A percentile compares a stretch with the other conserved stretches of the same genome.
Evolutionary conservation across 2,888 invertebrate species (phyloP).

Genomic region (Parnassius smintheus): DNA sequence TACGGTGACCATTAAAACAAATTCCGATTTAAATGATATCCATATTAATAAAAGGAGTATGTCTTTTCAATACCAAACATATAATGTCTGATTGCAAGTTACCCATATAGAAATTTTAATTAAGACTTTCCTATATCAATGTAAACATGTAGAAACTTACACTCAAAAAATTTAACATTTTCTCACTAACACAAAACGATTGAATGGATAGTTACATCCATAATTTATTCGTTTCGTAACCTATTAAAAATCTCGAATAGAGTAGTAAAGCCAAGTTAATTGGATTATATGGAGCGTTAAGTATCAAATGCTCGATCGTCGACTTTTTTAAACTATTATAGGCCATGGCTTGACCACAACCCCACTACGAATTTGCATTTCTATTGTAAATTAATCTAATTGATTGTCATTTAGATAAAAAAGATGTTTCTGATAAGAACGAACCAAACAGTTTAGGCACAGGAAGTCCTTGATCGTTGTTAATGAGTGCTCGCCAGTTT

Average conservation of each 20-base stretch:
- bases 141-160: slow-evolving; percentile 56
- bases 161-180: slow-evolving; percentile 57
- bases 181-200: slow-evolving; percentile 54
- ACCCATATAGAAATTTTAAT: slow-evolving; percentile 62
- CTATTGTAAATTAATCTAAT: slow-evolving; percentile 57
- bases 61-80: slow-evolving; percentile 18
- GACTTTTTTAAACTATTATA: slow-evolving; percentile 46
- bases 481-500: slow-evolving; percentile 65
- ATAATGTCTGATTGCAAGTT: slow-evolving; percentile 55
- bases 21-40: slow-evolving; percentile 21
- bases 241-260: slow-evolving; percentile 49
- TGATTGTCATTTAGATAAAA: slow-evolving; percentile 63
- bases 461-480: slow-evolving; percentile 43
- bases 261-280: slow-evolving; percentile 58
- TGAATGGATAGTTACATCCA: slow-evolving; percentile 53
- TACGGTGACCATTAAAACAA: slow-evolving; percentile 29
- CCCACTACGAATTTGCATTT: no score
- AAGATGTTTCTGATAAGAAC: slow-evolving; percentile 59
- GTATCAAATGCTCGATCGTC: slow-evolving; percentile 62
- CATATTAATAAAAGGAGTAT: slow-evolving; percentile 3
- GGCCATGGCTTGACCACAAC: no score
- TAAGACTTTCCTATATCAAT: slow-evolving; percentile 60
- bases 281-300: slow-evolving; percentile 50
- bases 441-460: slow-evolving; percentile 41
- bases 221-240: slow-evolving; percentile 61